A percentile compares a stretch with the other conserved stretches of the same genome.
phyloP scores from a whole-genome alignment of 2,888 invertebrate species.

The Ectemnius continuus region DNA sequence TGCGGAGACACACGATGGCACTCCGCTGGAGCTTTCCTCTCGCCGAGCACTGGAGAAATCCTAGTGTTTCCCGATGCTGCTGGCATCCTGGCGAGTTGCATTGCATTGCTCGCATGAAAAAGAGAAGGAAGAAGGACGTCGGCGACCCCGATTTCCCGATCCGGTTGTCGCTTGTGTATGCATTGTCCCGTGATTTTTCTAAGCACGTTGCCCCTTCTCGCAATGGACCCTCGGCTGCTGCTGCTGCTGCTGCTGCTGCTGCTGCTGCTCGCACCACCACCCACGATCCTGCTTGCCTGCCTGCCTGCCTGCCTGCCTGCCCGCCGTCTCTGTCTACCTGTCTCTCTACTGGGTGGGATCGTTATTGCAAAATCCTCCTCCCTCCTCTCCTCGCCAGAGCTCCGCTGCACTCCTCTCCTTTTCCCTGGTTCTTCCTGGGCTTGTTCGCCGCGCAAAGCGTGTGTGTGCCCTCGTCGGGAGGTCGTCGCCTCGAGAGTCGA shows the following conservation, averaged over 20 bases:
- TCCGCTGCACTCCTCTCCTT: conserved; percentile 28
- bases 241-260: too few relatives aligned
- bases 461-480: conserved; percentile 22
- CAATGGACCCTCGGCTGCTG: background rate
- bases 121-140: background rate
- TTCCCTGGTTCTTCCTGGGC: conserved; percentile 3
- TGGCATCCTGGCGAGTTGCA: background rate
- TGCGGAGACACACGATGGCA: too few relatives aligned
- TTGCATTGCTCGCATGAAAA: background rate
- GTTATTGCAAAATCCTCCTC: conserved; percentile 42
- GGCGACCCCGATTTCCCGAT: background rate
- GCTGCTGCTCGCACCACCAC: background rate
- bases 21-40: too few relatives aligned
- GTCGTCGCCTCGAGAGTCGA: conserved; percentile 62
- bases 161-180: background rate
- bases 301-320: background rate
- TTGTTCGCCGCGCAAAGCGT: background rate
- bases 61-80: background rate
- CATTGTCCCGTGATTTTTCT: background rate
- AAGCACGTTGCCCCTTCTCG: background rate
- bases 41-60: background rate
- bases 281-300: background rate
- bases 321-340: background rate
- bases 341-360: conserved; percentile 33
- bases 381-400: background rate